Evolutionary conservation across 2,888 invertebrate genomes (phyloP), one percentile per base, ranked within the genome.

Genomic region (Halictus quadricinctus): DNA sequence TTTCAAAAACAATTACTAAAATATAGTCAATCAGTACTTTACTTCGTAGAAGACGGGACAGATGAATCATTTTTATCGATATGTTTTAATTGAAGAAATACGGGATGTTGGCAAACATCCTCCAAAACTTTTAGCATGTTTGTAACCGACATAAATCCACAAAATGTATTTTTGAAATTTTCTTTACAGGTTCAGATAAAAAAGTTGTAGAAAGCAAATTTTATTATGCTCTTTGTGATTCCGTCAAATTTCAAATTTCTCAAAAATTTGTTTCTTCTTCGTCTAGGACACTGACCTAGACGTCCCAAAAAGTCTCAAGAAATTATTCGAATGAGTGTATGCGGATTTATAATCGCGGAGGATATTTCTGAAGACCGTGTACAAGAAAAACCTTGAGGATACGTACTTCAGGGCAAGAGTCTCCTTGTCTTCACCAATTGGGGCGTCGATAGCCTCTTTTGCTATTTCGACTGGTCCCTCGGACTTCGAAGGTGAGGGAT

Each of bases 351-450:
- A 58, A 58, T 69, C 21, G 18, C 21, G 36, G 12, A 41, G 21
- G 69, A 41, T 64, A 64, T 29, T 69, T 69, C 10, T 41, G 21
- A 41, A 21, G 12, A 64, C 15, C 12, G 12, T 54, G 46, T 21
- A 18, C 21, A 12, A 69, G 1, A 10, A 10, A 1, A 41, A 69
- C 21, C 10, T n/a, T 41, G 21, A 18, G 41, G 46, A 50, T 66
- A 92, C 94, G 69, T 94, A 95, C 94, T 95, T 95, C 84, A 92
- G 86, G 84, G 94, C 93, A 81, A 95, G 94, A 87, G 92, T 91
- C 50, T 93, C 90, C 84, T 92, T 93, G 72, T 94, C 91, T 29
- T 89, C 87, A 3, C 78, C 92, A 25, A 91, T 90, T 6, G 94
- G 92, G 41, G 91, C 83, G 54, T 93, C 91, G 18, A 94, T 91